A percentile compares a stretch with the other conserved stretches of the same genome.
phyloP scores from a whole-genome alignment of 2,797 vertebrate species.

The Echiichthys vipera region DNA sequence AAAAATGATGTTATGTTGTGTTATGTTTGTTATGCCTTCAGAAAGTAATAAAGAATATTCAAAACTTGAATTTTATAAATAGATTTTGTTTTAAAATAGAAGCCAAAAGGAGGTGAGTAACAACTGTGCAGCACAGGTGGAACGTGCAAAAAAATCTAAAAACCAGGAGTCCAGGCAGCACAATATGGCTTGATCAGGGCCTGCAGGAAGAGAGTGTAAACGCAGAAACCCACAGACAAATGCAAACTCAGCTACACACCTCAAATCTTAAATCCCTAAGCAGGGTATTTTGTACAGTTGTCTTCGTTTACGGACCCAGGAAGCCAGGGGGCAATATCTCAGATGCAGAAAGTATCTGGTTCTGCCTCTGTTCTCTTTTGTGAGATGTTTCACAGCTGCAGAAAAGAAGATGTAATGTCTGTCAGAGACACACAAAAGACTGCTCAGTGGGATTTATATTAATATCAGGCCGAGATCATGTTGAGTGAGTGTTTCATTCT shows the following conservation, averaged over 20 bases:
- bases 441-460: slow-evolving; percentile 11
- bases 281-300: slow-evolving; percentile 8
- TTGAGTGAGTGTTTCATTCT: slow-evolving; percentile 14
- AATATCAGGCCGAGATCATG: slow-evolving; percentile 15
- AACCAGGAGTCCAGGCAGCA: slow-evolving; percentile 10
- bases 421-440: not conserved
- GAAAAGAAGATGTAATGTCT: not conserved
- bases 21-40: too few species aligned
- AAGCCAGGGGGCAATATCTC: not conserved
- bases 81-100: too few species aligned
- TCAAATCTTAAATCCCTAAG: slow-evolving; percentile 22
- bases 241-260: slow-evolving; percentile 16
- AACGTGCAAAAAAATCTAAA: slow-evolving; percentile 27
- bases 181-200: slow-evolving; percentile 14
- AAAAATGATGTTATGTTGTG: slow-evolving; percentile 39
- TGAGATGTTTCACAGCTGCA: slow-evolving; percentile 15
- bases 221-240: slow-evolving; percentile 4
- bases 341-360: slow-evolving; percentile 14
- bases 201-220: slow-evolving; percentile 1
- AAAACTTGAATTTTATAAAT: slow-evolving; percentile 49
- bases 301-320: not conserved
- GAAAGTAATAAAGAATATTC: slow-evolving; percentile 34
- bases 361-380: slow-evolving; percentile 23
- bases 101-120: slow-evolving; percentile 8
- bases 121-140: slow-evolving; percentile 18